phyloP scores from a whole-genome alignment of 2,888 invertebrate species.

The Morpho deidamia region DNA sequence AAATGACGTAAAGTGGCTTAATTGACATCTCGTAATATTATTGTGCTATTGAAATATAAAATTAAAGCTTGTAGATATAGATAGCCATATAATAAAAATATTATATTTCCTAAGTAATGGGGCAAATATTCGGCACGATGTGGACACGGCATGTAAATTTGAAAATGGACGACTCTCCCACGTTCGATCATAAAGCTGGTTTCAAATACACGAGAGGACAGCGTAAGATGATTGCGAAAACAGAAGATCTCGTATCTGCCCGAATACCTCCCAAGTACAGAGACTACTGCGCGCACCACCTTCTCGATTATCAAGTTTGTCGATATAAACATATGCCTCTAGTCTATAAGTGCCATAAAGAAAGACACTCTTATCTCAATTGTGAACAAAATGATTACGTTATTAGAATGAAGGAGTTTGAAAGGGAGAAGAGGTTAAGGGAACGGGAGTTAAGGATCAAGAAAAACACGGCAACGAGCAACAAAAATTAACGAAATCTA shows the following conservation, averaged over 20 bases:
- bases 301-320: slow-evolving; percentile 83
- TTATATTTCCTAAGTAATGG: slow-evolving; percentile 41
- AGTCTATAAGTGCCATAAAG: slow-evolving; percentile 81
- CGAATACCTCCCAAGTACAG: slow-evolving; percentile 81
- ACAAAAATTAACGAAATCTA: too few relatives aligned
- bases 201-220: slow-evolving; percentile 82
- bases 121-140: slow-evolving; percentile 44
- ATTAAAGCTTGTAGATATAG: too few relatives aligned
- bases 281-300: slow-evolving; percentile 90
- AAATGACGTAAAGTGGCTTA: too few relatives aligned
- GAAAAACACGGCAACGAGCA: slow-evolving; percentile 2
- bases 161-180: slow-evolving; percentile 67
- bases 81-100: not conserved
- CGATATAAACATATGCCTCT: slow-evolving; percentile 83
- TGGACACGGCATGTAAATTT: slow-evolving; percentile 36
- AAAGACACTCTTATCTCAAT: slow-evolving; percentile 83
- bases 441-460: slow-evolving; percentile 46
- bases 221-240: slow-evolving; percentile 83
- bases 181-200: slow-evolving; percentile 83
- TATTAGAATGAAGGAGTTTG: slow-evolving; percentile 61
- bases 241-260: slow-evolving; percentile 85
- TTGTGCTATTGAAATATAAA: too few relatives aligned
- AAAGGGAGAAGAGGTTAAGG: slow-evolving; percentile 54
- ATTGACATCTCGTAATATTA: too few relatives aligned
- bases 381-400: slow-evolving; percentile 91